Conservation (phyloP, 1,140 invertebrate genomes). For the Lycorma delicatula region DNA sequence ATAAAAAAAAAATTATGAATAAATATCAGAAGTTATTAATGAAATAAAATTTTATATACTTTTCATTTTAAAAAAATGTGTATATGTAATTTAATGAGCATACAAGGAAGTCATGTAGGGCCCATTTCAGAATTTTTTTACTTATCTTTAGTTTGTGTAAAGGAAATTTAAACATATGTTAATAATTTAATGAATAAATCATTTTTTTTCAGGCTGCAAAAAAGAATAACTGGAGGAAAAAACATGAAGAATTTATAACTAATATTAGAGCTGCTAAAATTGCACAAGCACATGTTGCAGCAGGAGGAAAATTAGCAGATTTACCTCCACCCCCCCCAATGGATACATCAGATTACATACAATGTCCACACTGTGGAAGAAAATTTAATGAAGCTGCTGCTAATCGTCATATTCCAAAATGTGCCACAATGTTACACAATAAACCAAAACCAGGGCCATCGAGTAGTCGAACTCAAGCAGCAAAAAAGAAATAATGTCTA, state of each 20-base stretch:
- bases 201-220: slow-evolving; percentile 34
- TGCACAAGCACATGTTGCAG: slow-evolving; percentile 72
- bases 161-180: too few relatives aligned
- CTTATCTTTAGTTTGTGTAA: too few relatives aligned
- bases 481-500: neutral
- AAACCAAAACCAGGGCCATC: slow-evolving; percentile 50
- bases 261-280: slow-evolving; percentile 83
- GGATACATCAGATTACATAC: slow-evolving; percentile 80
- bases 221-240: slow-evolving; percentile 77
- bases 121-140: too few relatives aligned
- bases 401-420: slow-evolving; percentile 89
- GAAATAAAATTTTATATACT: too few relatives aligned
- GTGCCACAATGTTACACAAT: slow-evolving; percentile 72
- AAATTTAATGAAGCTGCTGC: slow-evolving; percentile 81
- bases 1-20: too few relatives aligned
- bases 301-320: slow-evolving; percentile 77
- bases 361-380: slow-evolving; percentile 82
- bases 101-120: too few relatives aligned
- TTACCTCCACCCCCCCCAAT: slow-evolving; percentile 81
- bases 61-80: too few relatives aligned
- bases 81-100: too few relatives aligned
- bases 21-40: too few relatives aligned
- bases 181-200: too few relatives aligned
- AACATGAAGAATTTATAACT: slow-evolving; percentile 87
- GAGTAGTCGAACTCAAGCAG: neutral